Conservation (phyloP, 2,888 invertebrate genomes). For the Tipula unca region DNA sequence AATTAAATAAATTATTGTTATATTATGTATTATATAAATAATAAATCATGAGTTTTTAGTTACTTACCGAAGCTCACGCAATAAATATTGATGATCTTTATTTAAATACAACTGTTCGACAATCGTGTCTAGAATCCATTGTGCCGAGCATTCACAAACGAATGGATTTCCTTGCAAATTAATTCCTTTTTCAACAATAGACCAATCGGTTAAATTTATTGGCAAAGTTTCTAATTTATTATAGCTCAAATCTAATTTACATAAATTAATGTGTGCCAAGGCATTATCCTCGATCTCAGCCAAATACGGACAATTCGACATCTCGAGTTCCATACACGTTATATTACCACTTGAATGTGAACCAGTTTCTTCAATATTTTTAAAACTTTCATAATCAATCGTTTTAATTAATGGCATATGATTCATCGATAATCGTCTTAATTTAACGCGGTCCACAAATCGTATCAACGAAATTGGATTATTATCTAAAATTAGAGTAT, state of each 20-base stretch:
- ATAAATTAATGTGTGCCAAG: constrained; percentile 17
- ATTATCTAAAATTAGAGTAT: constrained; percentile 21
- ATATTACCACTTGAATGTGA: not conserved
- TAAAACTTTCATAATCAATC: constrained; percentile 21
- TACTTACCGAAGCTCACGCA: constrained; percentile 22
- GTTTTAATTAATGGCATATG: constrained; percentile 21
- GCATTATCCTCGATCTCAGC: constrained; percentile 4
- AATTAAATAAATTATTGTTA: not conserved
- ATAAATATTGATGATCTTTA: constrained; percentile 21
- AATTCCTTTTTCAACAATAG: constrained; percentile 21
- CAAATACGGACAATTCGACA: constrained; percentile 21
- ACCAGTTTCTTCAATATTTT: constrained; percentile 18
- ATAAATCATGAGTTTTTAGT: not conserved
- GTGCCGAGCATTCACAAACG: constrained; percentile 22
- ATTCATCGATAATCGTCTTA: constrained; percentile 21
- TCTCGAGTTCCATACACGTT: constrained; percentile 19
- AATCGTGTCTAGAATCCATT: constrained; percentile 24
- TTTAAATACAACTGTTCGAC: constrained; percentile 21
- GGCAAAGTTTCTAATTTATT: constrained; percentile 23
- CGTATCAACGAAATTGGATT: constrained; percentile 24
- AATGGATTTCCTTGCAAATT: constrained; percentile 26
- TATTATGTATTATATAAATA: not conserved
- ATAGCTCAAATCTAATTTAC: constrained; percentile 24
- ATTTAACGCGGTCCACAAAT: constrained; percentile 19
- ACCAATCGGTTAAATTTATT: constrained; percentile 22